Evolutionary conservation across 1,140 invertebrate genomes (phyloP).

Genomic region (Cardiocondyla obscurior): DNA sequence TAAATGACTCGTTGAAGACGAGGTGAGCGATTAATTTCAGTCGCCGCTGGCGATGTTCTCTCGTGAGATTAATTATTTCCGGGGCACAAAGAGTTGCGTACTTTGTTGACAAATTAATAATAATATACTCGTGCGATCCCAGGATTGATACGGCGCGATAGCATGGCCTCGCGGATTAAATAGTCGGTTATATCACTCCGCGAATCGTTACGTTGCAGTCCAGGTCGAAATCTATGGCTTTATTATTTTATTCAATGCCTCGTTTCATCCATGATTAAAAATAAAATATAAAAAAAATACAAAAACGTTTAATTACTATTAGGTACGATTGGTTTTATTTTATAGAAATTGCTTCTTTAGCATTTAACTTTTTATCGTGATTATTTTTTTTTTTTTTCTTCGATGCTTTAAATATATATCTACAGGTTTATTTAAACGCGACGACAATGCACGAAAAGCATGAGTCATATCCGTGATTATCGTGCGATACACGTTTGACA

Average conservation of each 20-base stretch:
- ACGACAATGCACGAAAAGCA: neutral
- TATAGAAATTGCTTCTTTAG: neutral
- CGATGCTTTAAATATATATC: neutral
- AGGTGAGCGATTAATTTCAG: conserved; percentile 60
- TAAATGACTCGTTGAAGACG: conserved; percentile 48
- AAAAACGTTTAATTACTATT: too few species aligned
- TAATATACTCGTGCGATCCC: neutral
- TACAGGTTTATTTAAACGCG: neutral
- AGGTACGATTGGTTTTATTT: too few species aligned
- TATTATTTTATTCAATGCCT: neutral
- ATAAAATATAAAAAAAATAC: neutral
- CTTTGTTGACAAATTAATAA: conserved; percentile 39
- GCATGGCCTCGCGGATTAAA: conserved; percentile 13
- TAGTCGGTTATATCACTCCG: neutral
- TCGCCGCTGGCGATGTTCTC: conserved; percentile 31
- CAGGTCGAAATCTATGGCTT: neutral
- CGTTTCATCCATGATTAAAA: too few species aligned
- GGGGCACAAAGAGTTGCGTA: conserved; percentile 40
- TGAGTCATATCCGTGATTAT: conserved; percentile 64
- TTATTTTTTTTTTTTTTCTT: too few species aligned
- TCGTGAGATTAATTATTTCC: conserved; percentile 64
- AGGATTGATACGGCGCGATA: conserved; percentile 13
- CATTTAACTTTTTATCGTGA: neutral
- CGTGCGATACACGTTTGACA: conserved; percentile 67
- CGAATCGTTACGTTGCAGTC: neutral